A percentile compares a stretch with the other conserved stretches of the same genome.
Evolutionary conservation across 2,113 vertebrate species (phyloP).

Genomic region (Pterophyllum scalare): DNA sequence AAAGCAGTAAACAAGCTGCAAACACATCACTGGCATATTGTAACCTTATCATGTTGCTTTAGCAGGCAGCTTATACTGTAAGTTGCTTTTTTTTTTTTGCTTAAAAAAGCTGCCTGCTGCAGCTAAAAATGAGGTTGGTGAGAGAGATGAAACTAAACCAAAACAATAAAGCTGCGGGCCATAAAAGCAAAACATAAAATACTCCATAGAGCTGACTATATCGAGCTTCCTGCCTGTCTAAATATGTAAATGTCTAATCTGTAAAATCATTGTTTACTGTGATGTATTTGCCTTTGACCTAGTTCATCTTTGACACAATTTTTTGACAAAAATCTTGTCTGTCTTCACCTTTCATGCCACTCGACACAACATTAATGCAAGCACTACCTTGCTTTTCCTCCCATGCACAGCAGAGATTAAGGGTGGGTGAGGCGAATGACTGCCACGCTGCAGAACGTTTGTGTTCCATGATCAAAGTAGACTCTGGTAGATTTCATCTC

Average conservation of each 20-base stretch:
- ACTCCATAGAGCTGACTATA: not conserved
- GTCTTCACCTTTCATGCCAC: constrained; percentile 16
- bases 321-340: not conserved
- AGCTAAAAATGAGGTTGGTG: not conserved
- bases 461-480: constrained; percentile 47
- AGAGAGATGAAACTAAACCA: not conserved
- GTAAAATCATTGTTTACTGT: not conserved
- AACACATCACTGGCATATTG: not conserved
- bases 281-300: not conserved
- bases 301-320: constrained; percentile 17
- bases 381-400: not conserved
- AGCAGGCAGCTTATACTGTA: not conserved
- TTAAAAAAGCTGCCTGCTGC: not conserved
- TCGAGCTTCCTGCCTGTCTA: not conserved
- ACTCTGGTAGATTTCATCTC: constrained; percentile 31
- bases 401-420: constrained; percentile 19
- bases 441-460: not conserved
- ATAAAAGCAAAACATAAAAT: not conserved
- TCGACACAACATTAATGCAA: constrained; percentile 1
- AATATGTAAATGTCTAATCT: not conserved
- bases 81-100: not conserved
- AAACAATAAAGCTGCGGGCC: not conserved
- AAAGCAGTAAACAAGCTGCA: not conserved
- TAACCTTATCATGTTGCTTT: not conserved
- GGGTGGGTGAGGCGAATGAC: constrained; percentile 1